A percentile compares a stretch with the other conserved stretches of the same genome.
Conservation (phyloP, 2,797 vertebrate genomes). For the Lithobates sylvaticus region DNA sequence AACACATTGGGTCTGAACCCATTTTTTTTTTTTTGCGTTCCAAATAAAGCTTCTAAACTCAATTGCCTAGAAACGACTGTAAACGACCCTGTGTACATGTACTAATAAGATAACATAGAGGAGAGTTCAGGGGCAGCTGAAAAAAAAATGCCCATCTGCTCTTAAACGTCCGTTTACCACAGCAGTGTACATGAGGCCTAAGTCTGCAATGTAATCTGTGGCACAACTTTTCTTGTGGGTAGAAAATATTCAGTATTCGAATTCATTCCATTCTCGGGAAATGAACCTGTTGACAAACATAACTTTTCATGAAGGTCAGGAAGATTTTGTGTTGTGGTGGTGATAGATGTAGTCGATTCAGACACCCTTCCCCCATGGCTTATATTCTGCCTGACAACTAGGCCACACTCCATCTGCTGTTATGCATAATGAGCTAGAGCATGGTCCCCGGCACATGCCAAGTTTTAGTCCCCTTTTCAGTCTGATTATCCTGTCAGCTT, state of each 20-base stretch:
- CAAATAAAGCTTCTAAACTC: too few species aligned
- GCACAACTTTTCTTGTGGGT: background rate
- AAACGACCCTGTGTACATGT: too few species aligned
- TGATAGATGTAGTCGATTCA: slow-evolving; percentile 53
- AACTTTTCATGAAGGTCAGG: slow-evolving; percentile 28
- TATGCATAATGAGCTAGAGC: slow-evolving; percentile 74
- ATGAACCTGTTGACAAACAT: slow-evolving; percentile 38
- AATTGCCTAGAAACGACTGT: too few species aligned
- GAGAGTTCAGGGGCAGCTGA: too few species aligned
- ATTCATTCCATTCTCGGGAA: slow-evolving; percentile 15
- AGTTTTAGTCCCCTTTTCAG: slow-evolving; percentile 76
- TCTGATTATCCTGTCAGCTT: slow-evolving; percentile 74
- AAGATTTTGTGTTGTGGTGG: slow-evolving; percentile 63
- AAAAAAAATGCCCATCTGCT: too few species aligned
- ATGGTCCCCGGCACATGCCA: slow-evolving; percentile 77
- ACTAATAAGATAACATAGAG: too few species aligned
- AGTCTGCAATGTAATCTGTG: background rate
- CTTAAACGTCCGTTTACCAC: too few species aligned
- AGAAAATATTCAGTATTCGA: slow-evolving; percentile 14
- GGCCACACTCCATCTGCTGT: slow-evolving; percentile 81
- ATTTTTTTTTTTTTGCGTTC: too few species aligned
- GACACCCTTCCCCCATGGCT: slow-evolving; percentile 65
- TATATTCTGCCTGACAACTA: slow-evolving; percentile 85
- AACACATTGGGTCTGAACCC: too few species aligned
- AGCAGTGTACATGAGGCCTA: too few species aligned